Base-by-base conservation (phyloP, 2,888 invertebrate species). In the Idaea straminata region DNA sequence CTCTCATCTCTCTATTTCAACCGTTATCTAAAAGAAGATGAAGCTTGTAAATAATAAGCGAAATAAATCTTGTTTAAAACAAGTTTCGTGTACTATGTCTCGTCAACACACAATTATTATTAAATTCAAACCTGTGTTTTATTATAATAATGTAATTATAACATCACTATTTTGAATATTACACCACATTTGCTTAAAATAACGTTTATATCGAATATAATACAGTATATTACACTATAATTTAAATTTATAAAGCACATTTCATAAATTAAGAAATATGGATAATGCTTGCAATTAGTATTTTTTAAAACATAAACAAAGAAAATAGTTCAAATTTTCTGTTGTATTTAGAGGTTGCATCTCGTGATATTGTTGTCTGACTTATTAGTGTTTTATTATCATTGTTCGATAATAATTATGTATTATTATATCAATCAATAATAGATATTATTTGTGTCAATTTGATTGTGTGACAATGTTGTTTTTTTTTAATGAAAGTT, bases 401-500 rank as follows among this genome's bases (percentile, higher is more conserved):
- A 25, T 25, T 25, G 25, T 25, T 25, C 25, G 25, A 25, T 25
- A 25, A 25, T 25, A 25, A 25, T 25, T 2, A 25, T 25, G 25
- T 25, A 25, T 25, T 25, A 25, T 25, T 47, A 47, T 47, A 13
- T 47, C 47, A 13, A 47, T 47, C 47, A 47, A 47, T 47, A 47
- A 47, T 47, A 13, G 13, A 7, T 47, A 47, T 47, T 47, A 10
- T 47, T 47, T 47, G 47, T 47, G 47, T 47, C 47, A 47, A 47
- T 47, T 10, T 47, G 10, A 47, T 47, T 47, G 47, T 47, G 47
- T 47, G 47, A 47, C 47, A 47, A 47, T 69, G 66, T 76, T 77
- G 71, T 78, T 78, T 74, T 75, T 77, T 75, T 75, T 71, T 72
- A 64, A 73, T 64, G 65, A 71, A 71, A 70, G 72, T 74, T 74